Conservation (phyloP, 2,797 vertebrate species). For the Enteromius trimaculatus region DNA sequence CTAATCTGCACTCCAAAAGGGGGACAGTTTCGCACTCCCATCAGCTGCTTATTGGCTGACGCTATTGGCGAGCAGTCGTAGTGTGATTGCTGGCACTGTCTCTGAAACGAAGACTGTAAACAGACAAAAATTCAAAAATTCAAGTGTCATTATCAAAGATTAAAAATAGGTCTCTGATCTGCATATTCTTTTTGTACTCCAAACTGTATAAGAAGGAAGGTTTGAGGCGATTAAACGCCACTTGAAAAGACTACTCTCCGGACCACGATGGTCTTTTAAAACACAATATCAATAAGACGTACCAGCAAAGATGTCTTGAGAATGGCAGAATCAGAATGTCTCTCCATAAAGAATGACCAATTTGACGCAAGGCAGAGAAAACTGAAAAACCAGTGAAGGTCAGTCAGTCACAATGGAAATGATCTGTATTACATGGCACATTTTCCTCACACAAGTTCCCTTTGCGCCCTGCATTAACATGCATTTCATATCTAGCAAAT, state of each 20-base stretch:
- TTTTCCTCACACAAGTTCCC: not conserved
- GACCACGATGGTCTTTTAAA: conserved; percentile 70
- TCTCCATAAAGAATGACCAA: conserved; percentile 71
- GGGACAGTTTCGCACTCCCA: conserved; percentile 56
- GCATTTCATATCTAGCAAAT: not conserved
- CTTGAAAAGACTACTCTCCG: conserved; percentile 66
- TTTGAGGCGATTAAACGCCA: conserved; percentile 50
- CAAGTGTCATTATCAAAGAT: conserved; percentile 68
- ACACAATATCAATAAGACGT: conserved; percentile 69
- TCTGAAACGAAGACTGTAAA: conserved; percentile 53
- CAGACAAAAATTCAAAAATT: conserved; percentile 68
- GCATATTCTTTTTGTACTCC: conserved; percentile 59
- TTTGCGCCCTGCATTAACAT: not conserved
- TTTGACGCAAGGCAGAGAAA: conserved; percentile 51
- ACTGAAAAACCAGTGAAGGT: not conserved
- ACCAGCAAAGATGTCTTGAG: conserved; percentile 67
- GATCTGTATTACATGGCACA: not conserved
- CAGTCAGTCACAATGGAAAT: not conserved
- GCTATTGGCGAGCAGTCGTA: conserved; percentile 61
- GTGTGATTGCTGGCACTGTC: conserved; percentile 54
- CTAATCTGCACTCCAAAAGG: conserved; percentile 47
- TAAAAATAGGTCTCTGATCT: conserved; percentile 68
- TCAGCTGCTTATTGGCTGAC: conserved; percentile 45
- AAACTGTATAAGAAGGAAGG: conserved; percentile 66
- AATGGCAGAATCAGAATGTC: conserved; percentile 64